Evolutionary conservation across 2,113 vertebrate genomes (phyloP).

Genomic region (Nasalis larvatus): DNA sequence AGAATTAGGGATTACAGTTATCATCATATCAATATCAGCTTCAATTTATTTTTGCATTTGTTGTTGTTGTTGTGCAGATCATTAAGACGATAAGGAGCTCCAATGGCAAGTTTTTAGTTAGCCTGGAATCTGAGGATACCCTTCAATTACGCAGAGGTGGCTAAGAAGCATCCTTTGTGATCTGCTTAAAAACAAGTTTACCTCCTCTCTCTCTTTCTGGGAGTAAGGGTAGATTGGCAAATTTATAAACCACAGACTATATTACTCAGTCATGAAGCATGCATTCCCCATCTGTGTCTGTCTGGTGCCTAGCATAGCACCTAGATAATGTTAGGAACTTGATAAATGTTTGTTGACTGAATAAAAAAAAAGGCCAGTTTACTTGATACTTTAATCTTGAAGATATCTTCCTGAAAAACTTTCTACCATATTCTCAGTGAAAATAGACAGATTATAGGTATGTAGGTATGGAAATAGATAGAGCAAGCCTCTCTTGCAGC

Average conservation of each 20-base stretch:
- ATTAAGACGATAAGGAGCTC: not conserved
- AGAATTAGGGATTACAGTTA: not conserved
- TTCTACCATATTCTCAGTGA: not conserved
- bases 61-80: not conserved
- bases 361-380: not conserved
- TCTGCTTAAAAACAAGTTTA: constrained; percentile 18
- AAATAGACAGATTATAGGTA: not conserved
- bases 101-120: constrained; percentile 2
- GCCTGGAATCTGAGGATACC: not conserved
- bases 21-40: not conserved
- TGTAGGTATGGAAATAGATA: not conserved
- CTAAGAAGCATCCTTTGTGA: not conserved
- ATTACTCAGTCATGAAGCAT: not conserved
- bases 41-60: not conserved
- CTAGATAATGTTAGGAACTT: not conserved
- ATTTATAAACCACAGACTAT: not conserved
- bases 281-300: not conserved
- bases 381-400: not conserved
- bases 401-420: not conserved
- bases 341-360: not conserved
- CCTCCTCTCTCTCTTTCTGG: not conserved
- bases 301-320: not conserved
- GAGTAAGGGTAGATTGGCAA: not conserved
- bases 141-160: not conserved
- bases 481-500: not conserved